phyloP scores from a whole-genome alignment of 1,140 invertebrate genomes.

The Papilio polytes region DNA sequence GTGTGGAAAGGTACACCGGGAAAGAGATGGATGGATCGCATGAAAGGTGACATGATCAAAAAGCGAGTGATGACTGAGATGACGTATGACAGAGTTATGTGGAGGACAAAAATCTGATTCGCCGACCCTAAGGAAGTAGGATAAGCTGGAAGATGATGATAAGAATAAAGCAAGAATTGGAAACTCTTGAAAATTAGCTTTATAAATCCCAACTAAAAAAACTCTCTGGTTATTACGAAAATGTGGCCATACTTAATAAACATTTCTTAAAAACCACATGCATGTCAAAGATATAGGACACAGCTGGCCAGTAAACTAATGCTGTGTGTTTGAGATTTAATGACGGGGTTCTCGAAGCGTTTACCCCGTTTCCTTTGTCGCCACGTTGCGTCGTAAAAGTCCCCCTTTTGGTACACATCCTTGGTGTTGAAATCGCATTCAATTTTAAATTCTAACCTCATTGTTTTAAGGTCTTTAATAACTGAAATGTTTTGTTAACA shows the following conservation, averaged over 20 bases:
- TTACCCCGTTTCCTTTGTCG: slow-evolving; percentile 35
- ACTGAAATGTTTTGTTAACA: background rate
- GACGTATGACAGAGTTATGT: too few relatives aligned
- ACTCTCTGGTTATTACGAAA: background rate
- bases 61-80: too few relatives aligned
- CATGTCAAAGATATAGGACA: background rate
- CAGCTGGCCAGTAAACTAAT: slow-evolving; percentile 16
- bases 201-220: too few relatives aligned
- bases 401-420: slow-evolving; percentile 6
- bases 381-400: slow-evolving; percentile 1
- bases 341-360: slow-evolving; percentile 20
- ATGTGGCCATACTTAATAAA: background rate
- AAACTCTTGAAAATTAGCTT: too few relatives aligned
- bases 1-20: too few relatives aligned
- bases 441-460: background rate
- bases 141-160: too few relatives aligned
- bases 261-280: slow-evolving; percentile 21
- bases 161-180: too few relatives aligned
- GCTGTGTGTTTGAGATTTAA: slow-evolving; percentile 26
- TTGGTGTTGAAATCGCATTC: background rate
- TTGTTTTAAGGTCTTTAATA: background rate
- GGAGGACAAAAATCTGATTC: too few relatives aligned
- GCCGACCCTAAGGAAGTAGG: too few relatives aligned
- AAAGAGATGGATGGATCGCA: too few relatives aligned
- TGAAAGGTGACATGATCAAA: too few relatives aligned